Percentiles rank a stretch among this genome's conserved stretches.
Evolutionary conservation across 92 coral and sea anemone genomes (phyloP).

Genomic region (Porites cylindrica): DNA sequence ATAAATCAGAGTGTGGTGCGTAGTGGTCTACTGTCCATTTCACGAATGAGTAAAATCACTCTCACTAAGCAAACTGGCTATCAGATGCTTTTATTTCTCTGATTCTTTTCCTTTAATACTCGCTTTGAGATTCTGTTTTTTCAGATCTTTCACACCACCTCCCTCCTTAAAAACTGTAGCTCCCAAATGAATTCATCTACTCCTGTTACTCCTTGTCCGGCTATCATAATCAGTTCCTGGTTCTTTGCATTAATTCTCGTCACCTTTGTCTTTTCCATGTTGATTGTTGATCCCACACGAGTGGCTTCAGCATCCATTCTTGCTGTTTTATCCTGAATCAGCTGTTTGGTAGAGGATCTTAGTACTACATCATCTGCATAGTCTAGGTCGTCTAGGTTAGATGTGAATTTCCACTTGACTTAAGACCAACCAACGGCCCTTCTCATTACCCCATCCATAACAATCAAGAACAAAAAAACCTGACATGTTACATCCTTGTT

Average conservation of each 20-base stretch:
- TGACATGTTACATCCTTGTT: too few species aligned
- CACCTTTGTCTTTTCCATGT: slow-evolving; percentile 41
- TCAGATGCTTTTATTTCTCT: too few species aligned
- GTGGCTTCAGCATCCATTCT: slow-evolving; percentile 34
- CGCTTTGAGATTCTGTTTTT: slow-evolving; percentile 30
- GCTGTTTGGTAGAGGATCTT: background rate
- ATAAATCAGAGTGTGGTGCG: too few species aligned
- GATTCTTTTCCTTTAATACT: too few species aligned
- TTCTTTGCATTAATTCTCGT: slow-evolving; percentile 21
- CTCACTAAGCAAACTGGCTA: too few species aligned
- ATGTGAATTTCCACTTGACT: slow-evolving; percentile 54
- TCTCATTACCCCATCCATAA: slow-evolving; percentile 46
- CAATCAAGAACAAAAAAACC: too few species aligned
- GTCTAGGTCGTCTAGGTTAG: slow-evolving; percentile 53
- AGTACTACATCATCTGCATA: slow-evolving; percentile 24
- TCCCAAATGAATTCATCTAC: slow-evolving; percentile 38
- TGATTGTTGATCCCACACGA: slow-evolving; percentile 23
- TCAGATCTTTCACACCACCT: slow-evolving; percentile 36
- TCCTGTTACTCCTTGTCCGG: slow-evolving; percentile 21
- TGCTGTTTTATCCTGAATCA: background rate
- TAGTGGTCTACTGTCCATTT: too few species aligned
- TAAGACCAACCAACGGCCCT: slow-evolving; percentile 30
- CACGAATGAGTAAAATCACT: too few species aligned
- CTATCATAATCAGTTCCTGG: slow-evolving; percentile 8
- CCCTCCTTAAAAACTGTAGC: slow-evolving; percentile 30